Evolutionary conservation across 2,888 invertebrate species (phyloP).

Genomic region (Odontothrips loti): DNA sequence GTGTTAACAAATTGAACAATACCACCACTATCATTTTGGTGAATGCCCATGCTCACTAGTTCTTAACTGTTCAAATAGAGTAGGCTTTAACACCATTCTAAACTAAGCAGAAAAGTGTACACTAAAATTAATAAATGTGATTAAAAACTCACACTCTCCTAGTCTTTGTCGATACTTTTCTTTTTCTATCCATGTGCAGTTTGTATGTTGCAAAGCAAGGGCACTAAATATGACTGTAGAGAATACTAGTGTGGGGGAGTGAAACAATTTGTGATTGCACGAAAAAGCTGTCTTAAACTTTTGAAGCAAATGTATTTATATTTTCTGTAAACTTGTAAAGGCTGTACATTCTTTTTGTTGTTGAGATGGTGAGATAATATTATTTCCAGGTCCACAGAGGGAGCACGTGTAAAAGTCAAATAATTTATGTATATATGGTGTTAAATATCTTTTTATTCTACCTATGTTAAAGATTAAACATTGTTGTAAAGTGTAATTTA

Average conservation of each 20-base stretch:
- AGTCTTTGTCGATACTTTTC: background rate
- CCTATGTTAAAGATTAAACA: slow-evolving; percentile 14
- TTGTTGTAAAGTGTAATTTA: slow-evolving; percentile 14
- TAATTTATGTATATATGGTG: background rate
- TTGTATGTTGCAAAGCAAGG: background rate
- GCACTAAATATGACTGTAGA: background rate
- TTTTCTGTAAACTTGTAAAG: background rate
- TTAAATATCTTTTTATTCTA: slow-evolving; percentile 24
- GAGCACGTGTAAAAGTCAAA: background rate
- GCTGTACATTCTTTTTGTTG: background rate
- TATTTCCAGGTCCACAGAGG: background rate
- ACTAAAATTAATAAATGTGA: background rate
- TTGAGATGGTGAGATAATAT: background rate
- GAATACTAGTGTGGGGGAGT: background rate
- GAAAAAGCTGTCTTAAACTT: background rate
- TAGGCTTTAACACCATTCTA: background rate
- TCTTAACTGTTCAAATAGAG: background rate
- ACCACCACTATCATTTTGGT: background rate
- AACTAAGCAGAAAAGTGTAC: background rate
- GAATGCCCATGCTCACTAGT: background rate
- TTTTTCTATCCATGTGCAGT: background rate
- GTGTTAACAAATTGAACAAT: background rate
- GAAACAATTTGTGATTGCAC: background rate
- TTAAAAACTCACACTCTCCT: background rate
- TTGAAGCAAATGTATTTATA: background rate